Base-by-base conservation (phyloP, 2,888 invertebrate species). In the Coelogynopora nodosa region DNA sequence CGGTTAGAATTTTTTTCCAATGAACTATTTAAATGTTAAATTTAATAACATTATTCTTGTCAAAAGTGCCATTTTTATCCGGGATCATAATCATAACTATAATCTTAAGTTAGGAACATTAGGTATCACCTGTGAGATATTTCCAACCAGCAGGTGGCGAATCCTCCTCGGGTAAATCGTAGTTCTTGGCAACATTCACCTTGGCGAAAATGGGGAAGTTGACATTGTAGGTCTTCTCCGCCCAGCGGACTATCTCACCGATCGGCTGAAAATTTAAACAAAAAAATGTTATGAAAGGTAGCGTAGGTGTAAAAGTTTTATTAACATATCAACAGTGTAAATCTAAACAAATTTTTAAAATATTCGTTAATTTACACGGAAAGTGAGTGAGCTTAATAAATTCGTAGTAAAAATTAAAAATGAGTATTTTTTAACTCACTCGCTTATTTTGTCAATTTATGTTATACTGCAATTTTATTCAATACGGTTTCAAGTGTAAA, bases 161-260 rank as follows among this genome's bases (percentile, higher is more conserved):
- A 13, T 74, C 90, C 30, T 91, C 90, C 67, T 91, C 89, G 28
- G 90, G 90, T 49, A 27, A 13, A 84, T 84, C 67, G 0, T 74
- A 74, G 27, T 74, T 74, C 23, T 74, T 74, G 10, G 90, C 88
- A 0, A 93, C 92, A 89, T 92, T 90, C 13, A 92, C 90, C 88
- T 93, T 93, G 29, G 90, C 90, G 89, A 93, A 92, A 31, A 93
- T 89, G 0, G 92, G 92, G 88, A 93, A 93, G 88, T 93, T 93
- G 0, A 91, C 91, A 67, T 90, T 90, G 88, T 91, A 93, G 29
- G 89, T 90, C 29, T 89, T 89, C 49, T 88, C 88, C 0, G 91
- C 91, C 89, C 91, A 92, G 31, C 90, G 88, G 87, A 90, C 88
- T 67, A 93, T 93, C 29, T 91, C 91, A 49, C 89, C 88, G 87